Evolutionary conservation across 2,888 invertebrate genomes (phyloP), one percentile per base, ranked within the genome.

Genomic region (Calameuta pallipes): DNA sequence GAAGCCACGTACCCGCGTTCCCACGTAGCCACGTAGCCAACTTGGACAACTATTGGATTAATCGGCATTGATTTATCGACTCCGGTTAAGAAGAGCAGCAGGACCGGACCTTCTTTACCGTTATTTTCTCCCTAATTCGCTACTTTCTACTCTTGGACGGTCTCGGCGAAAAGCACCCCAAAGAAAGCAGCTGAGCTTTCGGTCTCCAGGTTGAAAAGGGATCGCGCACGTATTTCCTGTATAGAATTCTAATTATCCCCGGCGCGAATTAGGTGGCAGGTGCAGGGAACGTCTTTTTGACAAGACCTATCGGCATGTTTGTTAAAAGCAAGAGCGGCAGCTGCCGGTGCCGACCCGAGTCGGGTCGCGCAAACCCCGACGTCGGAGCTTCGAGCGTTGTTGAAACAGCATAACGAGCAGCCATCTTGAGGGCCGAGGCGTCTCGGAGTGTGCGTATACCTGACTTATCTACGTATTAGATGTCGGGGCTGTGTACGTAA

Each of bases 41-140:
- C 56, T 74, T 69, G 82, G 78, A 80, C 82, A 80, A 79, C 80
- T 78, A 82, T 82, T 80, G 75, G 78, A 82, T 78, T 79, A 75
- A 78, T 56, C 74, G 23, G 30, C 75, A 69, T 75, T 69, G 33
- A 75, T 71, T 77, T 69, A 71, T 31, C 71, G 71, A 71, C 71
- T 71, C 71, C 33, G 71, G 23, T 2, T 56, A 23, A 56, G 56
- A 56, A 2, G 56, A 23, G 23, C 56, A 56, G 6, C 56, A 23
- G 56, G 23, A 56, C 23, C 2, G 56, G 56, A 56, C 56, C 56
- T 56, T 56, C 56, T 3, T 23, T 56, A 56, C 56, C 2, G 23
- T 56, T 23, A 23, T 56, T 56, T 56, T 56, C 23, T 56, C 9
- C 56, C 6, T 56, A 56, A 56, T 56, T 56, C 56, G 56, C 56